Evolutionary conservation across 2,113 vertebrate genomes (phyloP).

Genomic region (Entomyzon cyanotis): DNA sequence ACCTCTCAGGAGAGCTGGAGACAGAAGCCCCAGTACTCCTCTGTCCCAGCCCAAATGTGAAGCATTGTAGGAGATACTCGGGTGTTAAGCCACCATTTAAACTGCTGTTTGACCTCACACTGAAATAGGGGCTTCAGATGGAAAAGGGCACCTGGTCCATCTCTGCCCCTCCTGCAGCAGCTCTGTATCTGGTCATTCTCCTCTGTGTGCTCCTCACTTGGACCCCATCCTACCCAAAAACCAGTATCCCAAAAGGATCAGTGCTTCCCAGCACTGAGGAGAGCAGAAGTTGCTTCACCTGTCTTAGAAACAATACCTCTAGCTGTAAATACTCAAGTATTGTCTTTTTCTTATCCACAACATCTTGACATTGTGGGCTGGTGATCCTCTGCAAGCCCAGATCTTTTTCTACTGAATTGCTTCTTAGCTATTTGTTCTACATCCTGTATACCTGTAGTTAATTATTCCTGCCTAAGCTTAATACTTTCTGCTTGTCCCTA

Average conservation of each 20-base stretch:
- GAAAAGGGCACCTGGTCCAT: background rate
- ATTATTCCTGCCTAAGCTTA: slow-evolving; percentile 68
- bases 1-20: background rate
- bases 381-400: background rate
- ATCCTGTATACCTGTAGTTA: slow-evolving; percentile 46
- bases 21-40: rapidly evolving
- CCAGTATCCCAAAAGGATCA: background rate
- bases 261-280: background rate
- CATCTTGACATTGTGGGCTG: slow-evolving; percentile 19
- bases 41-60: background rate
- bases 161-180: background rate
- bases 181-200: background rate
- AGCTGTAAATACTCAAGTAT: background rate
- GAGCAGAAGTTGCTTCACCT: background rate
- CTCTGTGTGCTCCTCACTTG: background rate
- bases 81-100: background rate
- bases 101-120: background rate
- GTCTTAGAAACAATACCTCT: background rate
- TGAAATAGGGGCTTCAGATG: background rate
- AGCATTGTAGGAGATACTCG: rapidly evolving
- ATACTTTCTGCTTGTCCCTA: slow-evolving; percentile 45
- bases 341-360: background rate
- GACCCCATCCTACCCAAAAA: background rate
- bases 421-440: slow-evolving; percentile 30
- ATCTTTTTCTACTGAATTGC: slow-evolving; percentile 48